A percentile compares a stretch with the other conserved stretches of the same genome.
Conservation (phyloP, 2,888 invertebrate genomes). For the Allolobophora icterica region DNA sequence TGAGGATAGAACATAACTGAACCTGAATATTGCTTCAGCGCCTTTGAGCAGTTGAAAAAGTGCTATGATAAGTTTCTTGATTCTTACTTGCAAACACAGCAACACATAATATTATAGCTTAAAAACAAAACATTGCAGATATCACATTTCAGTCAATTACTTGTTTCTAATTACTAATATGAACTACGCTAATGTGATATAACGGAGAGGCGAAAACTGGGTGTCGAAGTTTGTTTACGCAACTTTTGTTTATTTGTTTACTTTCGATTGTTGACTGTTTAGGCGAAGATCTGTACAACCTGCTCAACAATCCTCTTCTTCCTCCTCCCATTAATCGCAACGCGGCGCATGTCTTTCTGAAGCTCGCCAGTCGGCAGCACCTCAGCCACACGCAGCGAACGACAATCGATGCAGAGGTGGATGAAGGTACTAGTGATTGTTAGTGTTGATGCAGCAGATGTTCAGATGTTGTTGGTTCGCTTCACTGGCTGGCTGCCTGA, state of each 20-base stretch:
- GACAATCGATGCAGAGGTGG: neutral
- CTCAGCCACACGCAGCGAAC: neutral
- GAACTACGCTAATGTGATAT: too few species aligned
- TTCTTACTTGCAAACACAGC: too few species aligned
- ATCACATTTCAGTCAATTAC: neutral
- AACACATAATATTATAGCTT: too few species aligned
- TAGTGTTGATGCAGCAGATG: too few species aligned
- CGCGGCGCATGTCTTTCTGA: slow-evolving; percentile 14
- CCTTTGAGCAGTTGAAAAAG: too few species aligned
- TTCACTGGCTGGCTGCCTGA: neutral
- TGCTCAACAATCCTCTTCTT: slow-evolving; percentile 4
- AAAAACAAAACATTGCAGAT: neutral
- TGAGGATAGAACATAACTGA: too few species aligned
- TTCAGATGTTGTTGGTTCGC: neutral
- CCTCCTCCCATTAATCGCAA: neutral
- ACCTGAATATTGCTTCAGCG: too few species aligned
- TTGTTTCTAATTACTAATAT: neutral
- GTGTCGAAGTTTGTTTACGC: neutral
- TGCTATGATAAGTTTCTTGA: too few species aligned
- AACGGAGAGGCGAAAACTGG: neutral
- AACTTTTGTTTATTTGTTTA: neutral
- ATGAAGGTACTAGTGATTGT: neutral
- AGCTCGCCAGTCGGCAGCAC: neutral
- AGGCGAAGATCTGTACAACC: neutral
- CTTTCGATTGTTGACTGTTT: neutral